Base-by-base conservation (phyloP, 2,888 invertebrate species). In the Hirtodrosophila trivittata region DNA sequence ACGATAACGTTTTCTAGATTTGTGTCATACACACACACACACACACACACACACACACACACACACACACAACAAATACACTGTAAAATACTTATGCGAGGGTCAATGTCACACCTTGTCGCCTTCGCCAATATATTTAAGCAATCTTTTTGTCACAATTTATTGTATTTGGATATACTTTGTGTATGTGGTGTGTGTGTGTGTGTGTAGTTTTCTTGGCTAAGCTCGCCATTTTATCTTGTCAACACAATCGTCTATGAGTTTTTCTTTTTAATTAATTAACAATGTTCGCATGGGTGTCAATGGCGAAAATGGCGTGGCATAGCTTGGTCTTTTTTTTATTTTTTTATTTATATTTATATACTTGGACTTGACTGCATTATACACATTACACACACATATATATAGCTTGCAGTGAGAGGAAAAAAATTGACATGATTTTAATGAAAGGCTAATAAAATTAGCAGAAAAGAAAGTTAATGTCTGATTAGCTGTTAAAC, bases 101-200 rank as follows among this genome's bases (percentile, higher is more conserved):
- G 86, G 82, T 82, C 82, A 82, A 83, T 82, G 82, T 82, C 72
- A 69, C 82, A 65, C 84, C 84, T 83, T 82, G 82, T 72, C 70
- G 84, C 81, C 75, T 56, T 59, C 55, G 80, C 63, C 66, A 69
- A 65, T 69, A 80, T 83, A 80, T 75, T 74, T 64, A 10, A 67
- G 41, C 65, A 55, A 66, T 47, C 75, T 75, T 70, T n/a, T 76
- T 82, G 75, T 80, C 69, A 71, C 82, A 83, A 86, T 86, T 86
- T 86, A 86, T 83, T 80, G 72, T 74, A 76, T 75, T 74, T 60
- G 66, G 56, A 13, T 56, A 43, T 38, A 57, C 56, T 49, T 52
- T 42, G 33, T 47, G 46, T 32, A 26, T 58, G 33, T 46, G 13
- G 3, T 59, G 50, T 42, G 12, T 10, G 41, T 72, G 26, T 56